A percentile compares a stretch with the other conserved stretches of the same genome.
Conservation (phyloP, 2,113 vertebrate species). For the Podocnemis expansa region DNA sequence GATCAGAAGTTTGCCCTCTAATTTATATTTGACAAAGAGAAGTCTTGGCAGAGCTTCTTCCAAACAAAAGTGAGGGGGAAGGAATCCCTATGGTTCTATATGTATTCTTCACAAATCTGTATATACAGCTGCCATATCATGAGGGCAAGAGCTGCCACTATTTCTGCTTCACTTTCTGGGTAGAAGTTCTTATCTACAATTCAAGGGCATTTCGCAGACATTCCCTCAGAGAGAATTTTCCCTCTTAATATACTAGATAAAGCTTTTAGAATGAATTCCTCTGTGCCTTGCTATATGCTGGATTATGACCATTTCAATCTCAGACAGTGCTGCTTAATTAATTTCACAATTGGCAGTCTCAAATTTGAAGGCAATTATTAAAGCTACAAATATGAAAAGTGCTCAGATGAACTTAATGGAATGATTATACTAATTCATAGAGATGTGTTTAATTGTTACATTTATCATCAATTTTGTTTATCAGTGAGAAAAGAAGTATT, state of each 20-base stretch:
- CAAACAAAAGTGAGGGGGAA: background rate
- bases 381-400: constrained; percentile 29
- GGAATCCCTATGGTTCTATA: constrained; percentile 28
- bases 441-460: constrained; percentile 14
- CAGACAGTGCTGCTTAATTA: constrained; percentile 25
- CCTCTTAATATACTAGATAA: background rate
- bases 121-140: constrained; percentile 20
- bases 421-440: constrained; percentile 3
- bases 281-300: background rate
- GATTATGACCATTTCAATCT: background rate
- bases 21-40: constrained; percentile 21
- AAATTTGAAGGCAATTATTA: constrained; percentile 28
- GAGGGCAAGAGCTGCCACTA: constrained; percentile 2
- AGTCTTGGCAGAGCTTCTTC: constrained; percentile 35
- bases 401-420: constrained; percentile 47
- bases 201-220: background rate
- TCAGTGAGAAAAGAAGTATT: background rate
- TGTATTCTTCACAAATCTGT: constrained; percentile 37
- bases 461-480: constrained; percentile 29
- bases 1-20: constrained; percentile 22
- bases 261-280: background rate
- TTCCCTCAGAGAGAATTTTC: background rate
- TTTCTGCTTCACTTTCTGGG: background rate
- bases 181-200: background rate
- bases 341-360: constrained; percentile 50